phyloP scores from a whole-genome alignment of 2,113 vertebrate species.

The Columba janthina region DNA sequence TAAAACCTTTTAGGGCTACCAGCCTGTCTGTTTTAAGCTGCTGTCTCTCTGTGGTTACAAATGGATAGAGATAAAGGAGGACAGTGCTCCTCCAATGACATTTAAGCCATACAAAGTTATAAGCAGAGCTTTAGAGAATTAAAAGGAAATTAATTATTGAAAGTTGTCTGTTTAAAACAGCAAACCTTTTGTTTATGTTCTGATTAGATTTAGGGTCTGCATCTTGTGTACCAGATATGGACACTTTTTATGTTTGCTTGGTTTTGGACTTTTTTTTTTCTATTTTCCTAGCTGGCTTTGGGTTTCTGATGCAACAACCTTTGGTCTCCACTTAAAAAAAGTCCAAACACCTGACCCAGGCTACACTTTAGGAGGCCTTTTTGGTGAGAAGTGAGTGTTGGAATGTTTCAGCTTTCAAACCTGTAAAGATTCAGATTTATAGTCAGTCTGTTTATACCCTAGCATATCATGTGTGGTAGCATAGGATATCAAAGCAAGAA shows the following conservation, averaged over 20 bases:
- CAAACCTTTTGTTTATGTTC: not conserved
- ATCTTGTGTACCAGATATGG: not conserved
- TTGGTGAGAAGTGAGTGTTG: slow-evolving; percentile 31
- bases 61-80: not conserved
- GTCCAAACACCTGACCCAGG: not conserved
- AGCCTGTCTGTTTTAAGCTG: not conserved
- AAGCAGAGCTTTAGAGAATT: not conserved
- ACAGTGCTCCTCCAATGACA: not conserved
- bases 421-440: slow-evolving; percentile 53
- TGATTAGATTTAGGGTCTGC: not conserved
- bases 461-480: slow-evolving; percentile 60
- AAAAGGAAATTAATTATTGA: not conserved
- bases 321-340: not conserved
- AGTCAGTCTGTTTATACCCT: slow-evolving; percentile 40
- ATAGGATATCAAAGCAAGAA: slow-evolving; percentile 63
- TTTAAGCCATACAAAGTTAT: not conserved
- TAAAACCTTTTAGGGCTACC: not conserved
- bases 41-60: not conserved
- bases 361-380: not conserved
- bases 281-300: not conserved
- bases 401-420: slow-evolving; percentile 48
- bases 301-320: not conserved
- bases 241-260: not conserved
- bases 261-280: not conserved
- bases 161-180: not conserved